Percentiles rank a stretch among this genome's conserved stretches.
Evolutionary conservation across 2,797 vertebrate genomes (phyloP).

Genomic region (Liasis olivaceus): DNA sequence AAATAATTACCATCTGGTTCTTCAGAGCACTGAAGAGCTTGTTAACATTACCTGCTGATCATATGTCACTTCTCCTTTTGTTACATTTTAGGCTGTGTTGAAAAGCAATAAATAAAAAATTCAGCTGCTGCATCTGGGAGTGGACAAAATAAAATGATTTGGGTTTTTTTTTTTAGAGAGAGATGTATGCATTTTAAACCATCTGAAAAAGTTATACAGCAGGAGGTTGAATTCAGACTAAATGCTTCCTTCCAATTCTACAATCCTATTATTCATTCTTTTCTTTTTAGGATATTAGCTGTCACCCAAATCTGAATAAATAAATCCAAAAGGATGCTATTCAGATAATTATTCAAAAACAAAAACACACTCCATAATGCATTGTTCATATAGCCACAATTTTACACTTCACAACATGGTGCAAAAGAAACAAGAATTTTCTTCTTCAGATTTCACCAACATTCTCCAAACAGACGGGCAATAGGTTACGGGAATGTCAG

Average conservation of each 20-base stretch:
- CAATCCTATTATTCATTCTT: not conserved
- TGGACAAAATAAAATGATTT: not conserved
- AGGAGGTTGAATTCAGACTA: not conserved
- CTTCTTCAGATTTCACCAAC: not conserved
- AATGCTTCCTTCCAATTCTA: not conserved
- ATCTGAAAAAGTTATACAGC: constrained; percentile 3
- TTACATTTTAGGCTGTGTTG: constrained; percentile 15
- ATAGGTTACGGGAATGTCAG: not conserved
- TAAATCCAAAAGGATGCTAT: not conserved
- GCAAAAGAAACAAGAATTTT: not conserved
- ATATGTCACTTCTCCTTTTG: constrained; percentile 22
- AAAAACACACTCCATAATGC: not conserved
- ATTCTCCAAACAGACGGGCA: not conserved
- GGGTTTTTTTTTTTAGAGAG: not conserved
- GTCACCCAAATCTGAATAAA: not conserved
- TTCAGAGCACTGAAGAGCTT: constrained; percentile 35
- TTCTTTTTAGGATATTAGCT: not conserved
- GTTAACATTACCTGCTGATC: constrained; percentile 38
- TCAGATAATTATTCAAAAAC: not conserved
- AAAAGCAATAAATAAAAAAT: constrained; percentile 5
- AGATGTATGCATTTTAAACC: not conserved
- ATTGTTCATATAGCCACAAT: not conserved
- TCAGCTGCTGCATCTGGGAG: not conserved
- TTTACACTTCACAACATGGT: not conserved
- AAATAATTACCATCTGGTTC: constrained; percentile 59